These are phyloP conservation scores for Strigamia crassipes DNA, from an alignment of 2,888 invertebrate genomes.

Conservation along the genomic window DNA sequence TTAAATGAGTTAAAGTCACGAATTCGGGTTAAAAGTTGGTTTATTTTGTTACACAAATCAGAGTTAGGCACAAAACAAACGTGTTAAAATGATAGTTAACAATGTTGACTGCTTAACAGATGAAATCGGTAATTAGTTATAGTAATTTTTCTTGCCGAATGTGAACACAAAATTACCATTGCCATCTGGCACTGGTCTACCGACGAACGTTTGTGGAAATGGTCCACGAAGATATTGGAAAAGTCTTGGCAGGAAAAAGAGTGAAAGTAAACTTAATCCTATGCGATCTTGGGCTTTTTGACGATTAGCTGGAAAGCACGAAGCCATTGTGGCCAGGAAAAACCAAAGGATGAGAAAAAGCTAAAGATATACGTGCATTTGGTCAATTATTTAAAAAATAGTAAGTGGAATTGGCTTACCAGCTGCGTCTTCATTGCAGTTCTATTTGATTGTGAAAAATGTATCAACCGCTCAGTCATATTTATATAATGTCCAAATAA, in stretches of 20 bases:
- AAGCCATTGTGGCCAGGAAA: slow-evolving; percentile 6
- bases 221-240: neutral
- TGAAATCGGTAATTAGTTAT: too few relatives aligned
- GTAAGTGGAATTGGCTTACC: neutral
- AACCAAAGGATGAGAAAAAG: neutral
- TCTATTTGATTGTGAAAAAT: neutral
- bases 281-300: neutral
- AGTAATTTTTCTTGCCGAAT: too few relatives aligned
- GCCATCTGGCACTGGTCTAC: too few relatives aligned
- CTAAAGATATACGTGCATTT: neutral
- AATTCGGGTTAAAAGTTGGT: too few relatives aligned
- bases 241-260: neutral
- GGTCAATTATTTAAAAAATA: too few relatives aligned
- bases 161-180: too few relatives aligned
- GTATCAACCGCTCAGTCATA: neutral
- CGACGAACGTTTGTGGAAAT: neutral
- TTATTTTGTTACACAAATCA: too few relatives aligned
- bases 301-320: neutral
- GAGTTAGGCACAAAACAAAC: too few relatives aligned
- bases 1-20: too few relatives aligned
- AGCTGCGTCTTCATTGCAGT: neutral
- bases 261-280: neutral
- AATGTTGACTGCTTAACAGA: too few relatives aligned
- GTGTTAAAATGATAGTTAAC: too few relatives aligned
- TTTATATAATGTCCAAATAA: neutral